Base-by-base conservation (phyloP, 2,797 vertebrate species). In the Coregonus suidteri region DNA sequence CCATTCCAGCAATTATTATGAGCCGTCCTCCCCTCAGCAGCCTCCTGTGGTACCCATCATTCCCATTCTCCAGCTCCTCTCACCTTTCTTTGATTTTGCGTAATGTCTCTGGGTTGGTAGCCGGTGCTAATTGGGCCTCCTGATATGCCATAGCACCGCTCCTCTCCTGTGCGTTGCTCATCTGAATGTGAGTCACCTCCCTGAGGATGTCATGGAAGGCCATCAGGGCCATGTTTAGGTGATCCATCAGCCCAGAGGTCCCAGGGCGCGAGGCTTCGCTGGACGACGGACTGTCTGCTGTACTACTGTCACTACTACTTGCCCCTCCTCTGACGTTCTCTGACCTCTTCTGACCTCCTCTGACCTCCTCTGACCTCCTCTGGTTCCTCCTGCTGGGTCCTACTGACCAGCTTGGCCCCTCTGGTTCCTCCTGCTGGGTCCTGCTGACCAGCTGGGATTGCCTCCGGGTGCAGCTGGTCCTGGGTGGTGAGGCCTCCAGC, bases 21-120 rank as follows among this genome's bases (percentile, higher is more conserved):
- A 34, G 2, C 31, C 3, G 31, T 34, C 31, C 31, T 34, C 31
- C 31, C 31, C 31, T 34, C 31, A 34, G 2, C 31, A 34, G 31
- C 31, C 31, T 34, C 31, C 2, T 34, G 31, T 34, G 31, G 2
- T 34, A 34, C 31, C 31, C 31, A 34, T 34, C 31, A 34, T 34
- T 34, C 31, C 31, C 31, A 34, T 34, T 34, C 31, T 11, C 25
- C 25, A 25, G 25, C 25, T 25, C 37, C 31, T 9, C 79, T 91
- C 90, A 94, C 96, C 94, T 95, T 82, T 94, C 92, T 88, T 94
- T 95, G 86, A 95, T 94, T 90, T 92, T 95, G 86, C 91, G 91
- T 14, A 94, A 88, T 82, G 79, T 92, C 86, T 96, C 94, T 3
- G 94, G 94, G 80, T 95, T 94, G 90, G 93, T 93, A 79, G 92